Base-by-base conservation (phyloP, 2,113 vertebrate genomes). In the Vimba vimba region DNA sequence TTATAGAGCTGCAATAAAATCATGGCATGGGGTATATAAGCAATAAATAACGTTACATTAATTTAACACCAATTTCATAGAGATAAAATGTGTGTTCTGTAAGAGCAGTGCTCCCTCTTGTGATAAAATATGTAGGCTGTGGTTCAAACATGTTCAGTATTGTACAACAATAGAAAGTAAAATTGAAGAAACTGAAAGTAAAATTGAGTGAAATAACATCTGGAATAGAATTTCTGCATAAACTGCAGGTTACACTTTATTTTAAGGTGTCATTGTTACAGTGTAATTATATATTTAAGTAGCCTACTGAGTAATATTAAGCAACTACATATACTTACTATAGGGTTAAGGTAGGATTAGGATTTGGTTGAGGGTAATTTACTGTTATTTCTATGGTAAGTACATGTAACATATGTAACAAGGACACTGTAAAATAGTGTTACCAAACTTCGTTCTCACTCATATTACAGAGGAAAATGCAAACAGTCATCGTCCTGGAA, bases 91-190 rank as follows among this genome's bases (percentile, higher is more conserved):
- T n/a, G 4, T 0, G n/a, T 66, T 17, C 64, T 47, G 0, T 45
- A 27, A 60, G 43, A 36, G 25, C 25, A 85, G 23, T 47, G 74
- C 83, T 36, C 84, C 50, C 50, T 55, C 79, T 85, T 82, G 84
- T 64, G 84, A 33, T 8, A 11, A 3, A 52, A 27, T 1, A 36
- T 55, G 50, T 57, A 13, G 43, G 43, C 43, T 43, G 8, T 45
- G 7, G 15, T 57, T 62, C n/a, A 75, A 50, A 27, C 43, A 47
- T 2, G 69, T 43, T 73, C 4, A 73, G 21, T n/a, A n/a, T 39
- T n/a, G 19, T n/a, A n/a, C 68, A 11, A 43, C n/a, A n/a, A n/a
- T n/a, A n/a, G n/a, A n/a, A n/a, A n/a, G n/a, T n/a, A n/a, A n/a
- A n/a, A n/a, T n/a, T n/a, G n/a, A n/a, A n/a, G n/a, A 19, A 19